Conservation (phyloP, 64 coral and sea anemone species). For the Montipora efflorescens region DNA sequence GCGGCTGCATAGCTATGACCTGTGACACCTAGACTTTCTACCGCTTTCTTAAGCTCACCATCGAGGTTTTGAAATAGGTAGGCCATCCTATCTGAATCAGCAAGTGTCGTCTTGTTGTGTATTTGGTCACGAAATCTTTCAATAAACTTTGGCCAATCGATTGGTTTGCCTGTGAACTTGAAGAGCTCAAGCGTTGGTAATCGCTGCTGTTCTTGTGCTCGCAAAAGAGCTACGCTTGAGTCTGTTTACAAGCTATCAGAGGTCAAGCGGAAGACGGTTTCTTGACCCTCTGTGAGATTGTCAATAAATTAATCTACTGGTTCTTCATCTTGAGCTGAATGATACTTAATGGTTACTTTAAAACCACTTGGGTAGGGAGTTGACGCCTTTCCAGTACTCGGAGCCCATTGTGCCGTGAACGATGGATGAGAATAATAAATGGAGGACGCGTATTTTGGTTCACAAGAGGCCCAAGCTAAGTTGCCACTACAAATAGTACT, state of each 20-base stretch:
- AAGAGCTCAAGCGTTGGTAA: not conserved
- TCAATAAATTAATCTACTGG: no score
- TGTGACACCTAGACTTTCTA: slow-evolving; percentile 20
- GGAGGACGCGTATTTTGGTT: not conserved
- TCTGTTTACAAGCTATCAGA: not conserved
- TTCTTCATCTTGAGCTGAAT: no score
- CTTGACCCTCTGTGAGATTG: no score
- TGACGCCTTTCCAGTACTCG: not conserved
- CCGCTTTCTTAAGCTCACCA: slow-evolving; percentile 6
- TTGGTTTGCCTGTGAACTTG: not conserved
- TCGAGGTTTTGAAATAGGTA: slow-evolving; percentile 3
- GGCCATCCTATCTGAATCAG: slow-evolving; percentile 34
- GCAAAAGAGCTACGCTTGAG: not conserved
- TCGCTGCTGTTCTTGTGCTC: not conserved
- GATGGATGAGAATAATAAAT: no score
- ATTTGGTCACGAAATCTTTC: slow-evolving; percentile 18
- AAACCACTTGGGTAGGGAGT: not conserved
- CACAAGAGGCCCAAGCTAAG: no score
- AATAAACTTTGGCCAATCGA: not conserved
- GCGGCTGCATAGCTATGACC: slow-evolving; percentile 12
- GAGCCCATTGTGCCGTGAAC: not conserved
- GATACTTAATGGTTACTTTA: not conserved
- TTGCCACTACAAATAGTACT: no score
- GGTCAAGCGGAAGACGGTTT: no score
- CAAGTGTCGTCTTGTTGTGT: slow-evolving; percentile 25